A percentile compares a stretch with the other conserved stretches of the same genome.
Conservation (phyloP, 2,888 invertebrate species). For the Spicauda simplicius region DNA sequence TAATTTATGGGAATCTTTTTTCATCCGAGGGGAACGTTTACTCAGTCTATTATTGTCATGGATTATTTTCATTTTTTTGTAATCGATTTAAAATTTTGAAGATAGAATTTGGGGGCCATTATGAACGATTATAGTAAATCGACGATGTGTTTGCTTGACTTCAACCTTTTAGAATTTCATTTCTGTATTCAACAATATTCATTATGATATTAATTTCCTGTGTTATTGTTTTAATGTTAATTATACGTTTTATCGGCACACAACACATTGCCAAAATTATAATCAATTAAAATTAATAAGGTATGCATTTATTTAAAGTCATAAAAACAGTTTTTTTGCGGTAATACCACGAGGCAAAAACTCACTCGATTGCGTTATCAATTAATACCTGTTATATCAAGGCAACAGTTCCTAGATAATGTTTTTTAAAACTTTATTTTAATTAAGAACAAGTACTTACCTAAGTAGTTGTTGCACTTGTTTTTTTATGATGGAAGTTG, state of each 20-base stretch:
- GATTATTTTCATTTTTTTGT: constrained; percentile 75
- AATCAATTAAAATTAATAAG: background rate
- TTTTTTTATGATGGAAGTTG: no score
- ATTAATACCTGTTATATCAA: background rate
- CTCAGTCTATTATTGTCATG: constrained; percentile 77
- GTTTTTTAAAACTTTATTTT: background rate
- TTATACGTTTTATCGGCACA: background rate
- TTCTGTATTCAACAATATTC: no score
- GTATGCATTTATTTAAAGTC: background rate
- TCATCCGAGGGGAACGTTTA: constrained; percentile 71
- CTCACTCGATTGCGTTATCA: background rate
- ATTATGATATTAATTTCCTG: background rate
- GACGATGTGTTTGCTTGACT: constrained; percentile 19
- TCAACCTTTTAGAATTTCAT: background rate
- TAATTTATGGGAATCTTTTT: constrained; percentile 82
- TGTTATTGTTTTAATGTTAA: background rate
- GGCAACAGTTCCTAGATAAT: background rate
- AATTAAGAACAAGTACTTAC: background rate
- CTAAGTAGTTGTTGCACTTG: no score
- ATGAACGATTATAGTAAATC: constrained; percentile 38
- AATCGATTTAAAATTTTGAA: constrained; percentile 63
- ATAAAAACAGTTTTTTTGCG: background rate
- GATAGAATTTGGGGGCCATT: constrained; percentile 50
- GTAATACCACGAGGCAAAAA: background rate
- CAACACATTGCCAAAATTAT: background rate